Conservation (phyloP, 2,797 vertebrate genomes). For the Melopsittacus undulatus region DNA sequence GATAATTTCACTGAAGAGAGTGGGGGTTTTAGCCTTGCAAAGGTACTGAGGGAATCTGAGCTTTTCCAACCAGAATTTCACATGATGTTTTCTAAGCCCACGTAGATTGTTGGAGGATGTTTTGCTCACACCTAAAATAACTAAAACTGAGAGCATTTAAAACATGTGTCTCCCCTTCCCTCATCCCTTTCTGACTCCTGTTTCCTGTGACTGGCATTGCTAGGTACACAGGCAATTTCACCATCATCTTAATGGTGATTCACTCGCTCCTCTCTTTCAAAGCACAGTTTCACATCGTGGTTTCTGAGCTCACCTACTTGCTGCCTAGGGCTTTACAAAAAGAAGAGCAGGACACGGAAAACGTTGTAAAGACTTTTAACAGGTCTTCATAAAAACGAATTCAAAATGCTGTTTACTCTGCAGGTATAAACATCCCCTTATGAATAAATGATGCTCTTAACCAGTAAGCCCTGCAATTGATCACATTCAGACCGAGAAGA, state of each 20-base stretch:
- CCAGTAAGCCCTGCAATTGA: neutral
- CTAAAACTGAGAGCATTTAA: neutral
- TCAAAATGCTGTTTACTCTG: neutral
- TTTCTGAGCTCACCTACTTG: neutral
- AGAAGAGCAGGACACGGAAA: neutral
- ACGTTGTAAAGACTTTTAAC: neutral
- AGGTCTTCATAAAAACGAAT: neutral
- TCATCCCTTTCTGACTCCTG: neutral
- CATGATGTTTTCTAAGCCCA: neutral
- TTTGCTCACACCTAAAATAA: neutral
- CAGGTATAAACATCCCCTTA: neutral
- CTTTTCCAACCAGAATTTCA: neutral
- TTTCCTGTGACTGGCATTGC: neutral
- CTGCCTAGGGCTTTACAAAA: neutral
- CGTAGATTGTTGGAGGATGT: neutral
- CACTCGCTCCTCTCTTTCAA: neutral
- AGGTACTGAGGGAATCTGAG: neutral
- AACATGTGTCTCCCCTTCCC: neutral
- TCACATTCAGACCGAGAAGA: neutral
- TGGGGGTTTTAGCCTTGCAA: neutral
- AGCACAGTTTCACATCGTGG: neutral
- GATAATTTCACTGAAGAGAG: slow-evolving; percentile 22
- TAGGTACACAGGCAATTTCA: neutral
- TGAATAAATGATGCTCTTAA: slow-evolving; percentile 11
- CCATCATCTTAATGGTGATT: neutral